Conservation (phyloP, 2,797 vertebrate species). For the Nasua narica region DNA sequence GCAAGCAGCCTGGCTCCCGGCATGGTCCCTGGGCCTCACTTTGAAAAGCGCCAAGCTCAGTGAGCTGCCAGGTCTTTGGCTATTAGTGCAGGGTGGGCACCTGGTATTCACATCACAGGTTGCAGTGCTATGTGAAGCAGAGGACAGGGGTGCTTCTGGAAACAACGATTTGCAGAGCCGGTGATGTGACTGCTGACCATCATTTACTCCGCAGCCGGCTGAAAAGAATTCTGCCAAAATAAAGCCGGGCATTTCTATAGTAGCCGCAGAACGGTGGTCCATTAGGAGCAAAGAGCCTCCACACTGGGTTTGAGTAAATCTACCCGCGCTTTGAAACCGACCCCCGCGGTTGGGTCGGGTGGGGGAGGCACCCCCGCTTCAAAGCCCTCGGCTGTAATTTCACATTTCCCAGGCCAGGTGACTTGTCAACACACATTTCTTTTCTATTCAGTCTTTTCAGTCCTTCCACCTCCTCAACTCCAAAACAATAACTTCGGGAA, state of each 20-base stretch:
- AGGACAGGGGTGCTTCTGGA: neutral
- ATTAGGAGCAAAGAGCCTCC: neutral
- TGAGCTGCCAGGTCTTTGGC: neutral
- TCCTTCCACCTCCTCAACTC: constrained; percentile 53
- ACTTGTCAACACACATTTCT: constrained; percentile 38
- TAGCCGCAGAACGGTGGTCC: neutral
- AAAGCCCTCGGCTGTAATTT: neutral
- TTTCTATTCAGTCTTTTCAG: neutral
- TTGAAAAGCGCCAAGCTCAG: neutral
- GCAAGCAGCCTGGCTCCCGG: neutral
- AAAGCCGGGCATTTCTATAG: neutral
- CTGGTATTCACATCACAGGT: neutral
- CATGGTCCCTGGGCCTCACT: neutral
- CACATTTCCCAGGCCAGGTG: neutral
- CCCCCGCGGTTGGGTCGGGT: neutral
- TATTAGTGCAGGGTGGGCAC: neutral
- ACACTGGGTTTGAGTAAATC: neutral
- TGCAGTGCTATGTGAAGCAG: neutral
- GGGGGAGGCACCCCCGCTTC: neutral
- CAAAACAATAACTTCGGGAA: constrained; percentile 58
- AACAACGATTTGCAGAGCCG: neutral
- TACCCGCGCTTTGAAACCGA: neutral
- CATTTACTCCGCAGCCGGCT: neutral
- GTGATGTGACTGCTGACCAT: neutral
- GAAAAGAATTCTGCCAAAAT: neutral